phyloP scores from a whole-genome alignment of 2,113 vertebrate genomes.

The Falco punctatus region DNA sequence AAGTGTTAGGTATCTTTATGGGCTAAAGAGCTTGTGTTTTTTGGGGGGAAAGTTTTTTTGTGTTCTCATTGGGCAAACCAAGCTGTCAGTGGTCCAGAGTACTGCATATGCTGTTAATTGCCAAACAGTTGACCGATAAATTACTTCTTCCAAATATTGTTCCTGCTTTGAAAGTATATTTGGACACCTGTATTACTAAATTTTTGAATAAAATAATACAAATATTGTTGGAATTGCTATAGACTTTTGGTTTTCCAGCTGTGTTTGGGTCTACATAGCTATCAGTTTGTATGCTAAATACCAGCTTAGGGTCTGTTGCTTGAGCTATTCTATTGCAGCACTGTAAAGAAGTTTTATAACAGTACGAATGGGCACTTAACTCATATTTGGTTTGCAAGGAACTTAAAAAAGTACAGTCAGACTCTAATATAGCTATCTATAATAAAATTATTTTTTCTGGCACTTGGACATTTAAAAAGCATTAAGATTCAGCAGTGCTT shows the following conservation, averaged over 20 bases:
- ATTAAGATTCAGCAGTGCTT: neutral
- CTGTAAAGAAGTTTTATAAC: neutral
- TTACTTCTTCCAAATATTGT: neutral
- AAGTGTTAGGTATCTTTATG: neutral
- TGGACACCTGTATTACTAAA: neutral
- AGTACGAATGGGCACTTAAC: neutral
- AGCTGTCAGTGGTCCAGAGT: neutral
- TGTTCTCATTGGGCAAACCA: neutral
- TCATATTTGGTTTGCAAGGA: neutral
- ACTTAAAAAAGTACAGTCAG: neutral
- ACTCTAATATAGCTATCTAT: neutral
- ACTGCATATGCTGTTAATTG: neutral
- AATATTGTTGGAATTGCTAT: neutral
- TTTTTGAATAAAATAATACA: neutral
- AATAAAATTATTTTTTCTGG: neutral
- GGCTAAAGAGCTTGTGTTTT: neutral
- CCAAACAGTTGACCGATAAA: neutral
- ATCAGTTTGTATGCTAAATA: neutral
- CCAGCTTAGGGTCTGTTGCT: neutral
- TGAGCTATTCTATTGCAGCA: neutral
- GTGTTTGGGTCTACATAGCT: neutral
- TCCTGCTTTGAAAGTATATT: neutral
- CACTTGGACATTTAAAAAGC: neutral
- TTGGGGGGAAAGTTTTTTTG: neutral
- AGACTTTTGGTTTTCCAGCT: neutral